phyloP scores from a whole-genome alignment of 2,888 invertebrate genomes.

The Papilio demoleus region DNA sequence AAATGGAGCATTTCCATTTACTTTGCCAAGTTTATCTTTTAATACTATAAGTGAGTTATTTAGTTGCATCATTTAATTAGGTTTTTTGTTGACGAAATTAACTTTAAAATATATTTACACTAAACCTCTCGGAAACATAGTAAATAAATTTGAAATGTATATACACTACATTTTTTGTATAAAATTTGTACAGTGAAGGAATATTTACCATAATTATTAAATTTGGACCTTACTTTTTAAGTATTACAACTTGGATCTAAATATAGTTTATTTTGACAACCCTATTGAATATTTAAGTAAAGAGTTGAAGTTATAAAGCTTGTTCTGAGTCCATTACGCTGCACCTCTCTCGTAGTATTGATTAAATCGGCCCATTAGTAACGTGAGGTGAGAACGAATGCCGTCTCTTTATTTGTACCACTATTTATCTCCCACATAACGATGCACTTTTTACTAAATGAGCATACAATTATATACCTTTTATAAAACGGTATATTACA shows the following conservation, averaged over 20 bases:
- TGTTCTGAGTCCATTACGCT: slow-evolving; percentile 20
- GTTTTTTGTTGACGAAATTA: neutral
- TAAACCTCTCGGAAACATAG: too few relatives aligned
- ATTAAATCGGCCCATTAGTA: slow-evolving; percentile 20
- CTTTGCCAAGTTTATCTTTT: neutral
- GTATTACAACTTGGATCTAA: neutral
- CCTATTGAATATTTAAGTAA: neutral
- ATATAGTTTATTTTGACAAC: neutral
- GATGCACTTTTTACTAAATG: slow-evolving; percentile 4
- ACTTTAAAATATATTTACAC: too few relatives aligned
- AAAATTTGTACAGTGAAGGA: too few relatives aligned
- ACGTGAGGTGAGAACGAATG: slow-evolving; percentile 17
- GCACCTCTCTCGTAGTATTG: slow-evolving; percentile 20
- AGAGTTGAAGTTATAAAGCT: slow-evolving; percentile 5
- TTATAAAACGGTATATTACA: too few relatives aligned
- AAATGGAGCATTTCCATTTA: neutral
- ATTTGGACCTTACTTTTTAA: too few relatives aligned
- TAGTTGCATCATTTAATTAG: slow-evolving; percentile 1
- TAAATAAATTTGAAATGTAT: too few relatives aligned
- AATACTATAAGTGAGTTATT: neutral
- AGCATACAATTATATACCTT: neutral
- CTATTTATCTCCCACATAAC: slow-evolving; percentile 20
- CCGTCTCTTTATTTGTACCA: slow-evolving; percentile 6
- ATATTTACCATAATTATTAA: too few relatives aligned
- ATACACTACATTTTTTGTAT: too few relatives aligned